These are phyloP conservation scores for Saguinus imperator DNA, from an alignment of 2,113 vertebrate species.

Conservation along the genomic window DNA sequence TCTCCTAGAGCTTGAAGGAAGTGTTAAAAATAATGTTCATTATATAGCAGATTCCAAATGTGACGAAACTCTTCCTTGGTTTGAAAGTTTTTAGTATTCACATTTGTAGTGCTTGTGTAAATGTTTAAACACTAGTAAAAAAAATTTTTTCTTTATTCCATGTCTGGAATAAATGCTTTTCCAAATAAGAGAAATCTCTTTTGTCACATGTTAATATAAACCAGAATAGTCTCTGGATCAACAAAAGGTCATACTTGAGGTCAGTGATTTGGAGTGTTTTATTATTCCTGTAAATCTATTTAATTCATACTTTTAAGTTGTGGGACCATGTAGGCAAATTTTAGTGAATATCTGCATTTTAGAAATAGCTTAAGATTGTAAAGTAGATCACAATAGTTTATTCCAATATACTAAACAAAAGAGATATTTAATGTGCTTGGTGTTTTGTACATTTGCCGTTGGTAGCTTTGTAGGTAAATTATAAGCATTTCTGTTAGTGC, in stretches of 20 bases:
- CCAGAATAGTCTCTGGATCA: slow-evolving; percentile 65
- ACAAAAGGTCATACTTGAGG: slow-evolving; percentile 65
- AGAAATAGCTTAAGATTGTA: slow-evolving; percentile 9
- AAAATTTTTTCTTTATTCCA: slow-evolving; percentile 69
- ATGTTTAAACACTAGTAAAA: slow-evolving; percentile 67
- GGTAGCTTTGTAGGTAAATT: neutral
- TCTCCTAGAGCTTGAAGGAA: neutral
- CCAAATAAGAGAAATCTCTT: slow-evolving; percentile 69
- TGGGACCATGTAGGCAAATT: neutral
- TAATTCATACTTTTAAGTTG: neutral
- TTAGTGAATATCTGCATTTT: neutral
- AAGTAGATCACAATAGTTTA: neutral
- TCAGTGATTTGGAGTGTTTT: slow-evolving; percentile 67
- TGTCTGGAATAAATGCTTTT: slow-evolving; percentile 71
- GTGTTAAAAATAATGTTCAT: slow-evolving; percentile 43
- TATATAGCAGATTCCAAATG: neutral
- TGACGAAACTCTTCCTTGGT: slow-evolving; percentile 56
- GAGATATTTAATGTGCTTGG: neutral
- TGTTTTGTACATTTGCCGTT: neutral
- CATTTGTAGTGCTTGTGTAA: slow-evolving; percentile 75
- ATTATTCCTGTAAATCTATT: slow-evolving; percentile 56
- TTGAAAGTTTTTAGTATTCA: slow-evolving; percentile 53
- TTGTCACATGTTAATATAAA: slow-evolving; percentile 71
- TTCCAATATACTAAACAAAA: neutral
- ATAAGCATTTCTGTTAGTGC: neutral